Evolutionary conservation across 2,797 vertebrate species (phyloP).

Genomic region (Platalea minor): DNA sequence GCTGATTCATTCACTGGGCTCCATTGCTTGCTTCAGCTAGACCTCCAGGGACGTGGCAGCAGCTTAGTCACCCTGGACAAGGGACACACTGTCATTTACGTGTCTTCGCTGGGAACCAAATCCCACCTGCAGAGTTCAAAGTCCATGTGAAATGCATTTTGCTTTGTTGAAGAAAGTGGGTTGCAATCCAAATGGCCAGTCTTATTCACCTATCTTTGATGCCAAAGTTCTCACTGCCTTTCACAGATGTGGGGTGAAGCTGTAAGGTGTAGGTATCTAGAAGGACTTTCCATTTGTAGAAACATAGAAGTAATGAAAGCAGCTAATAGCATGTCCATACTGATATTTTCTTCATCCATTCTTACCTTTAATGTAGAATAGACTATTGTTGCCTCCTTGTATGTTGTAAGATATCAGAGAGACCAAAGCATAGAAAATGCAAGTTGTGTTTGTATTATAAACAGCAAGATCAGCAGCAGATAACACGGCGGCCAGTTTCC

Average conservation of each 20-base stretch:
- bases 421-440: not conserved
- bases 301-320: not conserved
- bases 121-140: not conserved
- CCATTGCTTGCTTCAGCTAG: not conserved
- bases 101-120: not conserved
- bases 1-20: not conserved
- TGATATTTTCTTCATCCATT: not conserved
- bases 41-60: not conserved
- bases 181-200: not conserved
- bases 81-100: rapidly evolving
- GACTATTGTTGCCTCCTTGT: not conserved
- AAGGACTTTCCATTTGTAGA: not conserved
- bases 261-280: not conserved
- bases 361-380: not conserved
- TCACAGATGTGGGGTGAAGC: not conserved
- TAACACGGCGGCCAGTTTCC: not conserved
- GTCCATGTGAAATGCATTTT: not conserved
- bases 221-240: not conserved
- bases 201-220: not conserved
- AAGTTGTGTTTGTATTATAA: not conserved
- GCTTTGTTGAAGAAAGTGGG: not conserved
- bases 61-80: not conserved
- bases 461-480: not conserved
- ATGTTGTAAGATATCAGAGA: not conserved
- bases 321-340: not conserved